Evolutionary conservation across 2,113 vertebrate species (phyloP).

Genomic region (Speoplatyrhinus poulsoni): DNA sequence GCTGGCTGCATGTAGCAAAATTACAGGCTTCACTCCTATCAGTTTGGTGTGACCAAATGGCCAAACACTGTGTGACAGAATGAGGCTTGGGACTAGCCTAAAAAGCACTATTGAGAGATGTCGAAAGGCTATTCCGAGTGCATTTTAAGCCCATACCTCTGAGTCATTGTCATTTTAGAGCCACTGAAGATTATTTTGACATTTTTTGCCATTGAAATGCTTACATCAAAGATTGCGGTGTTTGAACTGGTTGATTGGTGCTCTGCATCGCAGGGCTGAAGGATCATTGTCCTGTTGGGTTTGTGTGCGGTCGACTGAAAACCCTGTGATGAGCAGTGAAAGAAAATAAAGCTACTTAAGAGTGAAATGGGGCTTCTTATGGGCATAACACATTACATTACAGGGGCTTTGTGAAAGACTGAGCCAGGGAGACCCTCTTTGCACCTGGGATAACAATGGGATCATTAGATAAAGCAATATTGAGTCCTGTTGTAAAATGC

Average conservation of each 20-base stretch:
- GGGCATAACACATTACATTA: not conserved
- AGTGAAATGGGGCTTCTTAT: constrained; percentile 16
- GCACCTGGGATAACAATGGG: not conserved
- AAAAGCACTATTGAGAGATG: constrained; percentile 40
- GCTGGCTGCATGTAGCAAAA: constrained; percentile 1
- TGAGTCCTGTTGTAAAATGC: not conserved
- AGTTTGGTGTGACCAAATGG: constrained; percentile 50
- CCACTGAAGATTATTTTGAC: constrained; percentile 23
- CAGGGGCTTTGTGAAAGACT: not conserved
- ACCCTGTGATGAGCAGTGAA: constrained; percentile 8
- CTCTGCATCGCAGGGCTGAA: constrained; percentile 21
- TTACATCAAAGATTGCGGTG: constrained; percentile 24
- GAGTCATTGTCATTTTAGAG: constrained; percentile 33
- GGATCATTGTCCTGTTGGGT: constrained; percentile 6
- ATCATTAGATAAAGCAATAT: not conserved
- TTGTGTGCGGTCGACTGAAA: constrained; percentile 10
- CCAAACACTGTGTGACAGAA: constrained; percentile 50
- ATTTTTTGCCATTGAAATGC: constrained; percentile 15
- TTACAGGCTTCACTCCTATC: constrained; percentile 2
- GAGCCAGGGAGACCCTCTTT: not conserved
- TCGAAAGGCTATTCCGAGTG: constrained; percentile 24
- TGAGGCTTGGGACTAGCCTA: constrained; percentile 51
- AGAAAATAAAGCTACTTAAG: constrained; percentile 10
- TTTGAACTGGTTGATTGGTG: constrained; percentile 17
- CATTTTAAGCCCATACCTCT: not conserved